These are phyloP conservation scores for Drosophila anceps DNA, from an alignment of 2,888 invertebrate genomes.

Conservation along the genomic window DNA sequence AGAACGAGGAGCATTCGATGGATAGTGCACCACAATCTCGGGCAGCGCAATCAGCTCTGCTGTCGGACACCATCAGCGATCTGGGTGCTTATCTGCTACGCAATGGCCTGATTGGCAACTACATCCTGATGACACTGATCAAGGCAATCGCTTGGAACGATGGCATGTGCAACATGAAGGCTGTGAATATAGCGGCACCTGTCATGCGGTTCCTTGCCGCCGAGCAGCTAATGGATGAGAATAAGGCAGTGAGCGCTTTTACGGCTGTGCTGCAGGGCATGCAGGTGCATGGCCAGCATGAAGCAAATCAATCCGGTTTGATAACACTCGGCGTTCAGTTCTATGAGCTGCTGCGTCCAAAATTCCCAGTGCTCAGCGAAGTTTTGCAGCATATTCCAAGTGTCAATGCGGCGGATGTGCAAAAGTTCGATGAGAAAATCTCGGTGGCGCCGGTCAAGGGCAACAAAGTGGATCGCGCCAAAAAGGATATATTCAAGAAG, in stretches of 20 bases:
- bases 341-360: constrained; percentile 93
- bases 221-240: constrained; percentile 88
- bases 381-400: constrained; percentile 93
- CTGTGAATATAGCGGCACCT: constrained; percentile 91
- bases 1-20: constrained; percentile 89
- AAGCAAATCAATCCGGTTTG: constrained; percentile 92
- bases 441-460: constrained; percentile 89
- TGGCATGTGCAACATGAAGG: constrained; percentile 92
- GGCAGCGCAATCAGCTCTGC: constrained; percentile 85
- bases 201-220: constrained; percentile 89
- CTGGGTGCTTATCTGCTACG: constrained; percentile 91
- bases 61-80: constrained; percentile 92
- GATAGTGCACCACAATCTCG: constrained; percentile 88
- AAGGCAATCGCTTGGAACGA: constrained; percentile 94
- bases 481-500: constrained; percentile 96
- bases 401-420: constrained; percentile 91
- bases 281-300: constrained; percentile 95
- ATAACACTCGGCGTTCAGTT: constrained; percentile 93
- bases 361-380: constrained; percentile 89
- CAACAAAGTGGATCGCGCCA: constrained; percentile 94
- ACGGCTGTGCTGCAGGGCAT: constrained; percentile 92
- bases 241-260: constrained; percentile 91
- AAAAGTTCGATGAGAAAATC: constrained; percentile 94
- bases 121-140: constrained; percentile 88
- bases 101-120: constrained; percentile 88